These are phyloP conservation scores for Tauraco hartlaubi DNA, from an alignment of 2,797 vertebrate species.

Conservation along the genomic window DNA sequence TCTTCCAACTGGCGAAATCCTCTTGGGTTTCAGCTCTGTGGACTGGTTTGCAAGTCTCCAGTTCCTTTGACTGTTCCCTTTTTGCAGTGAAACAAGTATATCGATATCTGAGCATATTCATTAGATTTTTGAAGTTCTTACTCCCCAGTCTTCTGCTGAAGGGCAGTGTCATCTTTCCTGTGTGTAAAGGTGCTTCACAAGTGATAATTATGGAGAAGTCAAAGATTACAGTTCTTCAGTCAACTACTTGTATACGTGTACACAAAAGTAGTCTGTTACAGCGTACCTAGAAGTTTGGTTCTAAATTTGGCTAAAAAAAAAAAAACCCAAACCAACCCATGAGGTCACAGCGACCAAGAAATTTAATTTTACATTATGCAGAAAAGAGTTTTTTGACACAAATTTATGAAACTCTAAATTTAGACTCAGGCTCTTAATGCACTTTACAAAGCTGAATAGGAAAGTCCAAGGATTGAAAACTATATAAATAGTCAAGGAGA, in stretches of 20 bases:
- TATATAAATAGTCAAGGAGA: not conserved
- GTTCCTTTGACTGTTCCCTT: not conserved
- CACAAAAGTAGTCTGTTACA: not conserved
- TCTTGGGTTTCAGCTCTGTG: not conserved
- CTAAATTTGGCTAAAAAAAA: not conserved
- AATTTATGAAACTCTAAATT: slow-evolving; percentile 11
- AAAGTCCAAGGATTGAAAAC: not conserved
- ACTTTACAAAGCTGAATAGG: not conserved
- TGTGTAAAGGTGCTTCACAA: not conserved
- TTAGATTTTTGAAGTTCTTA: not conserved
- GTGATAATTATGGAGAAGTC: not conserved
- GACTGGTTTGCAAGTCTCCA: not conserved
- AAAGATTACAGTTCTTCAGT: not conserved
- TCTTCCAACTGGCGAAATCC: not conserved
- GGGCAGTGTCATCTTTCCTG: not conserved
- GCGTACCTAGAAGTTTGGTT: not conserved
- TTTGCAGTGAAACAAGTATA: accelerated
- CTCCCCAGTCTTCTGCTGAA: not conserved
- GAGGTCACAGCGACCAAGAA: not conserved
- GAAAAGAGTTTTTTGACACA: not conserved
- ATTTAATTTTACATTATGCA: not conserved
- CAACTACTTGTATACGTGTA: accelerated
- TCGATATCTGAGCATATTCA: not conserved
- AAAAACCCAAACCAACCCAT: not conserved
- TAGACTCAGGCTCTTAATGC: not conserved